Base-by-base conservation (phyloP, 2,113 vertebrate genomes). In the Herpailurus yagouaroundi region DNA sequence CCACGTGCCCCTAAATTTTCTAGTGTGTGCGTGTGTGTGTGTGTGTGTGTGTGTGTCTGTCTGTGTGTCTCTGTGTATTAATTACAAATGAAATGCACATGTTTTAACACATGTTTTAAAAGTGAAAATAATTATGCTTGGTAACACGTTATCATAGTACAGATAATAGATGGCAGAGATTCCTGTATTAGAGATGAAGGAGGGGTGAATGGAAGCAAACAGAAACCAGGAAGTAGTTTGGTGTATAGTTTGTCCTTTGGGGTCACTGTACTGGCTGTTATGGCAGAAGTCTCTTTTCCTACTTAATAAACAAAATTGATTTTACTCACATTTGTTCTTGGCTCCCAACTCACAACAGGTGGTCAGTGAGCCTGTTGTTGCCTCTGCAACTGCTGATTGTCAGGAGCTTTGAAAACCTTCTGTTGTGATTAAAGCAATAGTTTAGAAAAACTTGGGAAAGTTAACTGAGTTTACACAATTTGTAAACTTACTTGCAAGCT, bases 331-430 rank as follows among this genome's bases (percentile, higher is more conserved):
- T 97, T 98, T 97, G 45, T 95, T 97, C 95, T 97, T 97, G 97
- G 98, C 95, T 89, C 60, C 33, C 84, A 91, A 92, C 86, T 97
- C 80, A 36, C 96, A 97, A 86, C 97, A 98, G 97, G 98, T 97
- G 96, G 97, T 89, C 85, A 50, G 81, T 93, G 88, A 93, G 88
- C n/a, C 96, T 93, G 77, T 45, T 50, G 76, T 90, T 1, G 18
- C 64, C 69, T 93, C 29, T 94, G 93, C 36, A 90, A 95, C 95
- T 96, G 76, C 90, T 85, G 89, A 66, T 93, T 97, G 95, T 98
- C 83, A 96, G 90, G 76, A 96, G 60, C 60, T 94, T 63, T 57
- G 85, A 92, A 82, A 82, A 66, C 87, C 95, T 93, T 96, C 96
- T 97, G 94, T 50, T 95, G 3, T 33, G 97, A 97, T 96, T 88